Evolutionary conservation across 1,140 invertebrate genomes (phyloP), one percentile per base, ranked within the genome.

Genomic region (Drosophila aff.): DNA sequence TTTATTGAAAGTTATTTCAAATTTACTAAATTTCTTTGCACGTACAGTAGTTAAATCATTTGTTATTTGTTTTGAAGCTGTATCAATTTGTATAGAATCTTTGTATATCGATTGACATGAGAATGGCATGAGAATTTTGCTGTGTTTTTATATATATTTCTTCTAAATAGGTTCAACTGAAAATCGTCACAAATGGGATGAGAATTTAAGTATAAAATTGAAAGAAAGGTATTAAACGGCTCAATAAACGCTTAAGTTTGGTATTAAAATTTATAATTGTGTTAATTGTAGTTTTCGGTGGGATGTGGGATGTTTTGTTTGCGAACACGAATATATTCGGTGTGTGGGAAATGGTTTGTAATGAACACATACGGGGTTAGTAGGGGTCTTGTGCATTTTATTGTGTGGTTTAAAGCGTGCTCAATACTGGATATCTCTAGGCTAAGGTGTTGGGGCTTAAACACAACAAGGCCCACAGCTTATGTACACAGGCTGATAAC

Each of bases 101-200:
- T 76, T 61, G 69, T 79, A 55, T 65, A 50, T 78, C 76, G 75
- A 62, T 69, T 81, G 73, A 81, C 55, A 82, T 81, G 81, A 61
- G 57, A 85, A 79, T 81, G 82, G 82, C 82, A 85, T 85, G 82
- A 85, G 82, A 85, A 85, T 85, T 85, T 85, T 74, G 82, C 82
- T 83, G 76, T 76, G 75, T 82, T 62, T 77, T 81, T 59, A 26
- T 44, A 11, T n/a, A 31, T 18, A 28, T 28, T 28, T 31, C 1
- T 49, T 43, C 38, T 50, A 47, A 49, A 23, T 11, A 36, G 46
- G 28, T 43, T 43, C 8, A 73, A 73, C 41, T 49, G 11, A 73
- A 50, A 52, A 63, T 36, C 3, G 57, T 21, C 21, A 38, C 41
- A 49, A 41, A 73, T 72, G 67, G 28, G 53, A 73, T 72, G 69